These are phyloP conservation scores for Scophthalmus maximus DNA, from an alignment of 2,113 vertebrate genomes.

Conservation along the genomic window DNA sequence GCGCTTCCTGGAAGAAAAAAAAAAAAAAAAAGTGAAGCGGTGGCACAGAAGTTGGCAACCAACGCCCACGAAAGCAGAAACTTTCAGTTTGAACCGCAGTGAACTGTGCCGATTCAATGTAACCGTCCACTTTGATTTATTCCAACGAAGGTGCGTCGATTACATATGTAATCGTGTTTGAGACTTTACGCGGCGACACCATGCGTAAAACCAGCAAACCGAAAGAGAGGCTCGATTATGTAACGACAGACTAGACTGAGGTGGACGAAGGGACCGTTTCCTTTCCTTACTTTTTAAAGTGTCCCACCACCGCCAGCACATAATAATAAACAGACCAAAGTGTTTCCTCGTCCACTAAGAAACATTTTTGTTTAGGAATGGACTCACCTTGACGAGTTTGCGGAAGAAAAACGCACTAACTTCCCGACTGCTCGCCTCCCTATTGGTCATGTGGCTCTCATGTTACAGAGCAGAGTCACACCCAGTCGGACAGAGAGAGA, in stretches of 20 bases:
- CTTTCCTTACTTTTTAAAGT: not conserved
- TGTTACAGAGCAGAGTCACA: conserved; percentile 52
- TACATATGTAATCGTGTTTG: not conserved
- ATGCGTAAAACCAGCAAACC: not conserved
- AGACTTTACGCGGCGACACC: not conserved
- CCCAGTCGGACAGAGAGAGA: conserved; percentile 31
- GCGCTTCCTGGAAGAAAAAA: conserved; percentile 59
- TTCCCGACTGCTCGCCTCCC: conserved; percentile 42
- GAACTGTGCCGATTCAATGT: not conserved
- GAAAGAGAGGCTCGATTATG: conserved; percentile 9
- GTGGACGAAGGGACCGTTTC: conserved; percentile 5
- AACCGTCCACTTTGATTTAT: not conserved
- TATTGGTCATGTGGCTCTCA: conserved; percentile 65
- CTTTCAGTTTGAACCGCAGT: not conserved
- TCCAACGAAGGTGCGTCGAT: conserved; percentile 3
- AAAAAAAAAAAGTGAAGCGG: conserved; percentile 1
- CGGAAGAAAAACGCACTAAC: conserved; percentile 46
- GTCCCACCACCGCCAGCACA: too few species aligned
- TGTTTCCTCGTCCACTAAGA: not conserved
- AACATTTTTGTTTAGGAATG: conserved; percentile 29
- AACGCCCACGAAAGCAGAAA: conserved; percentile 56
- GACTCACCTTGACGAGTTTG: conserved; percentile 74
- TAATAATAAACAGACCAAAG: too few species aligned
- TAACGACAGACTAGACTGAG: conserved; percentile 7
- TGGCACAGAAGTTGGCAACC: conserved; percentile 39